A percentile compares a stretch with the other conserved stretches of the same genome.
Evolutionary conservation across 2,797 vertebrate species (phyloP).

Genomic region (Phalloptychus januarius): DNA sequence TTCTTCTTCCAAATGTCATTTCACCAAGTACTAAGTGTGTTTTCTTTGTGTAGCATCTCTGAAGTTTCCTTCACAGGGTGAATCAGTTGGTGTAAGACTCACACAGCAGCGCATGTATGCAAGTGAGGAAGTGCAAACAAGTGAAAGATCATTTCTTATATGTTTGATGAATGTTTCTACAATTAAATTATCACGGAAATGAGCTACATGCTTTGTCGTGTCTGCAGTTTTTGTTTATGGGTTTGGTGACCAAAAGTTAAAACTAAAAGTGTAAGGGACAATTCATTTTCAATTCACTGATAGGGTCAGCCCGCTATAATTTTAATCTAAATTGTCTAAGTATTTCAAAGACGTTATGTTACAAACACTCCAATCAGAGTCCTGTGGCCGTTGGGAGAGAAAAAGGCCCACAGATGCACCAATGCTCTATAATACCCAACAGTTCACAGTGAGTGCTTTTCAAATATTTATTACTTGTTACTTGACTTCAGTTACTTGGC

Average conservation of each 20-base stretch:
- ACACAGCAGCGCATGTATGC: slow-evolving; percentile 80
- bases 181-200: slow-evolving; percentile 95
- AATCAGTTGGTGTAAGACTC: slow-evolving; percentile 80
- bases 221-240: background rate
- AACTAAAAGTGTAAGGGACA: background rate
- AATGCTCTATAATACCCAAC: background rate
- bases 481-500: too few relatives aligned
- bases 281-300: background rate
- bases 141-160: slow-evolving; percentile 87
- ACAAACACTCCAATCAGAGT: background rate
- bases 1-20: slow-evolving; percentile 28
- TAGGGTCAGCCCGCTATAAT: background rate
- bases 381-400: background rate
- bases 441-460: background rate
- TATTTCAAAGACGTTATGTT: background rate
- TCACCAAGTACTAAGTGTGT: slow-evolving; percentile 59
- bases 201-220: slow-evolving; percentile 35
- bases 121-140: slow-evolving; percentile 76
- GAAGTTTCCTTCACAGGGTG: slow-evolving; percentile 71
- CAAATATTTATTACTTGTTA: background rate
- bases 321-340: background rate
- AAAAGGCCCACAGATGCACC: background rate
- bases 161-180: slow-evolving; percentile 96
- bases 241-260: background rate
- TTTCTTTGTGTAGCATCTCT: slow-evolving; percentile 42